These are phyloP conservation scores for Vireo altiloquus DNA, from an alignment of 2,113 vertebrate genomes.

Conservation along the genomic window DNA sequence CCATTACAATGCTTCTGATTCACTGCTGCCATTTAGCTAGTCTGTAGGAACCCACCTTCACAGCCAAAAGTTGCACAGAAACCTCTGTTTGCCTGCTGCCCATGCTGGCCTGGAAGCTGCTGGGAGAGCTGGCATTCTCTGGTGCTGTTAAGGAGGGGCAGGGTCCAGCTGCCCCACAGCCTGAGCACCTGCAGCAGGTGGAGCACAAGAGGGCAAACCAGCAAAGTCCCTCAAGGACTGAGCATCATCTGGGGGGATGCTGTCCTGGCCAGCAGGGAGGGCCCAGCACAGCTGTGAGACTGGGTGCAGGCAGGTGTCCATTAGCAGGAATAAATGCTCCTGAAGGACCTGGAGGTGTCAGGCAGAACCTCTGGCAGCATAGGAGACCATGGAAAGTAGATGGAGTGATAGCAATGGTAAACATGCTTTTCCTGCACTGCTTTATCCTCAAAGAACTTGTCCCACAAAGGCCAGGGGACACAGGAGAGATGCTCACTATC, in stretches of 20 bases:
- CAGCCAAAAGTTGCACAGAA: not conserved
- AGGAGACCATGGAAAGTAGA: rapidly evolving
- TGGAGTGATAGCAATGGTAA: not conserved
- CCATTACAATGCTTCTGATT: not conserved
- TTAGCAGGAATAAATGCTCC: not conserved
- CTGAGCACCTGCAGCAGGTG: not conserved
- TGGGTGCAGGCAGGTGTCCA: not conserved
- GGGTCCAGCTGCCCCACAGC: not conserved
- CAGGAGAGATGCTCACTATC: rapidly evolving
- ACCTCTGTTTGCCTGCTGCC: not conserved
- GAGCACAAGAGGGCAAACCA: not conserved
- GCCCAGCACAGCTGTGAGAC: not conserved
- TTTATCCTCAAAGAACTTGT: not conserved
- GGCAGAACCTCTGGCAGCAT: not conserved
- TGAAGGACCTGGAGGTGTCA: rapidly evolving
- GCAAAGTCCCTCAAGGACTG: not conserved
- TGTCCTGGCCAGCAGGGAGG: not conserved
- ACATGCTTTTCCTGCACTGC: not conserved
- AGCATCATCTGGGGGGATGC: not conserved
- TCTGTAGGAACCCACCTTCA: not conserved
- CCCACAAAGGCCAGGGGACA: not conserved
- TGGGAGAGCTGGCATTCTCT: not conserved
- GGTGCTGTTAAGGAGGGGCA: rapidly evolving
- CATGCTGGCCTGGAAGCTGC: rapidly evolving
- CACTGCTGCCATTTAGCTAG: not conserved